phyloP scores from a whole-genome alignment of 2,113 vertebrate species.

The Phalacrocorax brasilianus region DNA sequence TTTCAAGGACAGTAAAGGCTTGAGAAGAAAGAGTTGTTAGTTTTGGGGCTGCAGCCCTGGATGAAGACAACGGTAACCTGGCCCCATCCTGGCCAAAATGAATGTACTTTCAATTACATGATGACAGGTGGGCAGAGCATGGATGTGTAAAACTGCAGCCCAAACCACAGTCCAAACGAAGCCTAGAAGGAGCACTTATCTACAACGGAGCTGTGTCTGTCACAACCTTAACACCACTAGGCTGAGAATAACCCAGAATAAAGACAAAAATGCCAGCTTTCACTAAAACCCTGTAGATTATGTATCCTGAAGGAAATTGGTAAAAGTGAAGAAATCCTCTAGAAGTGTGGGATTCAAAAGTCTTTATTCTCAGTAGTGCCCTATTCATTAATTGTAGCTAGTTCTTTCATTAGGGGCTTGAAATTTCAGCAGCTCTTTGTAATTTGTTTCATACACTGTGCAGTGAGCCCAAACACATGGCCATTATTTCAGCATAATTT shows the following conservation, averaged over 20 bases:
- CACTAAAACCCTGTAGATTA: neutral
- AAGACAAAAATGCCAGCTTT: neutral
- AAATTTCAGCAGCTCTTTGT: neutral
- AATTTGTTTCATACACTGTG: neutral
- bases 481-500: neutral
- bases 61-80: neutral
- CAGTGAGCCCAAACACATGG: neutral
- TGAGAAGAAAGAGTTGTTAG: neutral
- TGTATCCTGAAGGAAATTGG: neutral
- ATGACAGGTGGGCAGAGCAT: neutral
- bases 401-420: neutral
- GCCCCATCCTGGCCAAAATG: neutral
- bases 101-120: neutral
- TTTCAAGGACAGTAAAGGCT: neutral
- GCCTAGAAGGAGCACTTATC: neutral
- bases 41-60: neutral
- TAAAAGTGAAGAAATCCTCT: neutral
- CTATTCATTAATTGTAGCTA: neutral
- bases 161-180: neutral
- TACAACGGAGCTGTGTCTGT: neutral
- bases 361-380: neutral
- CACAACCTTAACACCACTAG: neutral
- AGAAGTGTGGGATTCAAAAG: neutral
- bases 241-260: neutral
- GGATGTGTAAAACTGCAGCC: neutral